Evolutionary conservation across 2,888 invertebrate species (phyloP), one percentile per base, ranked within the genome.

Genomic region (Keiferia lycopersicella): DNA sequence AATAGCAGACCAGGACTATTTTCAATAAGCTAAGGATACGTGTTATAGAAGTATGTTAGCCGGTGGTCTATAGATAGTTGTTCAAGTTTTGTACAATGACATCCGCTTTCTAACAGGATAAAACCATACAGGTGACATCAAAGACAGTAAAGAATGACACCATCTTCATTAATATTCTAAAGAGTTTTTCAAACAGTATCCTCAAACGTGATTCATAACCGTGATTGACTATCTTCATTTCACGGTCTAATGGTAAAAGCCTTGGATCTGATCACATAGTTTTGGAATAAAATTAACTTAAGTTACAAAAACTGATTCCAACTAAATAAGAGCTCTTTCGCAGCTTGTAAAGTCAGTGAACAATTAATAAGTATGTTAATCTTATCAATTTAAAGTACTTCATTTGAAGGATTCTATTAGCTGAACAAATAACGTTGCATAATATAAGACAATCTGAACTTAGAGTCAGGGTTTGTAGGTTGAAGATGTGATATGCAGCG

Each of bases 111-210:
- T 45, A 45, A 16, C 45, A n/a, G 45, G 45, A 45, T 45, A 45
- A 45, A n/a, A 16, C 45, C 16, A 45, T n/a, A n/a, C n/a, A 45
- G 45, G 45, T 45, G 45, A 45, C 45, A 45, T 45, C 45, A 45
- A 45, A 45, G 45, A 45, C 16, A 45, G n/a, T 45, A 16, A 41
- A 14, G 45, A 45, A 45, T 45, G 45, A 45, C 16, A 45, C 45
- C 45, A 45, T n/a, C 45, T 45, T 45, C 45, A 45, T 45, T 45
- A n/a, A 45, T 45, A 45, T 45, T 45, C 45, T 16, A 45, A 34
- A 34, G 45, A 16, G 4, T 45, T n/a, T n/a, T n/a, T 45, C 8
- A 16, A 41, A 45, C 16, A 6, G 45, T 45, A 45, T 45, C 16
- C 45, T 45, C 34, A 34, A 34, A 11, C 16, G 45, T 45, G 45